phyloP scores from a whole-genome alignment of 2,888 invertebrate genomes.

The Hyles lineata region DNA sequence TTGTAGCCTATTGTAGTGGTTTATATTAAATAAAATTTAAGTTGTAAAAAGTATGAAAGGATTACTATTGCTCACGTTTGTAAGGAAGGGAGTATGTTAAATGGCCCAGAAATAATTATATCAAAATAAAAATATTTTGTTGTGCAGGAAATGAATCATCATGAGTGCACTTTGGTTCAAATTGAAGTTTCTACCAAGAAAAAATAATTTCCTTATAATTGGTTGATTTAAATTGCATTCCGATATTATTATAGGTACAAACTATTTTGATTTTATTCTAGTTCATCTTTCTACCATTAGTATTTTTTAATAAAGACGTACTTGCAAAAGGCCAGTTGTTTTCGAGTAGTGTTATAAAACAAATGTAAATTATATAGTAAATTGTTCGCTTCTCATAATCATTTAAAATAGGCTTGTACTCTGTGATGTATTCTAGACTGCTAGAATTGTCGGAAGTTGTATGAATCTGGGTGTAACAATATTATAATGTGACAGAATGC shows the following conservation, averaged over 20 bases:
- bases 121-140: slow-evolving; percentile 32
- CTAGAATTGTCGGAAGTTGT: slow-evolving; percentile 66
- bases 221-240: slow-evolving; percentile 10
- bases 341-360: slow-evolving; percentile 5
- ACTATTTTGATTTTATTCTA: background rate
- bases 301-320: background rate
- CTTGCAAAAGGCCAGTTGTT: background rate
- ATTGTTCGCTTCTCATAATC: slow-evolving; percentile 20
- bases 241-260: background rate
- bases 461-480: slow-evolving; percentile 76
- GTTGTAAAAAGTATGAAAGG: slow-evolving; percentile 70
- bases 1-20: slow-evolving; percentile 68
- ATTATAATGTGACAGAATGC: slow-evolving; percentile 78
- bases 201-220: background rate
- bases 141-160: slow-evolving; percentile 27
- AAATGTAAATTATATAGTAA: slow-evolving; percentile 13
- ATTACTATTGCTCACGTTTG: slow-evolving; percentile 60
- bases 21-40: slow-evolving; percentile 66
- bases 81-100: slow-evolving; percentile 36
- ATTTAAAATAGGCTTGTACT: slow-evolving; percentile 50
- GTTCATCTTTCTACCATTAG: background rate
- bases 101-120: slow-evolving; percentile 32
- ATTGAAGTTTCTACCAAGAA: background rate
- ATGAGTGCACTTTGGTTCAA: slow-evolving; percentile 17
- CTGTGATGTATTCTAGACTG: slow-evolving; percentile 69